A percentile compares a stretch with the other conserved stretches of the same genome.
Conservation (phyloP, 1,140 invertebrate species). For the Micrasema minimum region DNA sequence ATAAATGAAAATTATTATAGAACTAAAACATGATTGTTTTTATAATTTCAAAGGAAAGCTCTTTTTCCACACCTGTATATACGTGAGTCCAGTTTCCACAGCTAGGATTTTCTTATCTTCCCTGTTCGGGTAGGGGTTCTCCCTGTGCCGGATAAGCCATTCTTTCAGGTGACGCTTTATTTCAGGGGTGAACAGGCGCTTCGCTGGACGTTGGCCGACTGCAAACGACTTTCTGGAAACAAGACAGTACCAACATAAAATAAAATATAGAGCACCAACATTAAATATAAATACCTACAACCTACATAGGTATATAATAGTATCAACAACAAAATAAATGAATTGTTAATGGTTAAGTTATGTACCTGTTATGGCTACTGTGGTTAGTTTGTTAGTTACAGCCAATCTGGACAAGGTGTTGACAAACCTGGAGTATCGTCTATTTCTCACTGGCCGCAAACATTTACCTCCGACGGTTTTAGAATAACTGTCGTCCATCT, state of each 20-base stretch:
- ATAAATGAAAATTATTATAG: not conserved
- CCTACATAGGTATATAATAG: not conserved
- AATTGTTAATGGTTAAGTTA: not conserved
- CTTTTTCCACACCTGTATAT: slow-evolving; percentile 74
- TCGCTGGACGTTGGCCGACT: slow-evolving; percentile 71
- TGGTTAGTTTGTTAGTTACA: no score
- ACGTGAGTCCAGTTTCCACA: slow-evolving; percentile 75
- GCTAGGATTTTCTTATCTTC: slow-evolving; percentile 77
- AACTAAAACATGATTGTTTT: no score
- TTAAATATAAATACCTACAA: no score
- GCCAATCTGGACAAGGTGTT: slow-evolving; percentile 1
- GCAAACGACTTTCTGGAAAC: slow-evolving; percentile 66
- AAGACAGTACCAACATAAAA: no score
- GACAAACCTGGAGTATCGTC: slow-evolving; percentile 67
- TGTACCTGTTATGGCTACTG: no score
- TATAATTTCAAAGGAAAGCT: no score
- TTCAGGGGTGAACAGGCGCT: slow-evolving; percentile 78
- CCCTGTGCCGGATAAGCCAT: slow-evolving; percentile 75
- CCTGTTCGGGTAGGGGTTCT: slow-evolving; percentile 78
- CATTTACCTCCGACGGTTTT: slow-evolving; percentile 61
- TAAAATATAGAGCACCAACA: no score
- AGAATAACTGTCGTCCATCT: slow-evolving; percentile 48
- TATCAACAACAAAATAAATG: not conserved
- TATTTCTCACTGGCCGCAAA: slow-evolving; percentile 68
- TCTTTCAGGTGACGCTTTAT: slow-evolving; percentile 78